Percentiles rank a stretch among this genome's conserved stretches.
Conservation (phyloP, 2,888 invertebrate species). For the Drosophila bunnanda region DNA sequence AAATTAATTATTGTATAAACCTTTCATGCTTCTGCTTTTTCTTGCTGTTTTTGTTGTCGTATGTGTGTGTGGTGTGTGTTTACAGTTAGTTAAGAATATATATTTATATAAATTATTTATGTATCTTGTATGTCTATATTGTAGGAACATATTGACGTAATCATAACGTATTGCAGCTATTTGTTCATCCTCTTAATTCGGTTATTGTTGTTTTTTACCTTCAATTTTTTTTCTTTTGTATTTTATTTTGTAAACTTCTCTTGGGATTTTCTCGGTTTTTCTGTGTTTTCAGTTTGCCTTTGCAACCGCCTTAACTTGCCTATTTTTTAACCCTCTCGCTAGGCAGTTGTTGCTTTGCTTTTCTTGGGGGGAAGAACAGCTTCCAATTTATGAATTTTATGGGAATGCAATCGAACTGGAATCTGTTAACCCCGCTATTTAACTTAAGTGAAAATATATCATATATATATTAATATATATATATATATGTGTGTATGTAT, state of each 20-base stretch:
- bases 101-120: slow-evolving; percentile 59
- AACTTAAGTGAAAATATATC: slow-evolving; percentile 31
- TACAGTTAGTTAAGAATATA: slow-evolving; percentile 53
- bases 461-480: neutral
- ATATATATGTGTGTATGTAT: neutral
- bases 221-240: neutral
- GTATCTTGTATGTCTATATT: slow-evolving; percentile 80
- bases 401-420: slow-evolving; percentile 16
- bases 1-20: slow-evolving; percentile 49
- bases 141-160: slow-evolving; percentile 85
- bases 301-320: slow-evolving; percentile 21
- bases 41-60: slow-evolving; percentile 5
- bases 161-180: slow-evolving; percentile 85
- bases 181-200: slow-evolving; percentile 63
- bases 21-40: slow-evolving; percentile 5
- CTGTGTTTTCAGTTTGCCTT: slow-evolving; percentile 8
- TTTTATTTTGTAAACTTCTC: slow-evolving; percentile 17
- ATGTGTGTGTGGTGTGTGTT: slow-evolving; percentile 29
- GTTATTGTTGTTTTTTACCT: slow-evolving; percentile 34
- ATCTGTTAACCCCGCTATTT: neutral
- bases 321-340: slow-evolving; percentile 32
- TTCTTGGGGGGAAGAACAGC: neutral
- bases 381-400: neutral
- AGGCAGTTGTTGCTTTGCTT: slow-evolving; percentile 32
- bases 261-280: slow-evolving; percentile 23